These are phyloP conservation scores for Antigone vipio DNA, from an alignment of 2,113 vertebrate species.

Conservation along the genomic window DNA sequence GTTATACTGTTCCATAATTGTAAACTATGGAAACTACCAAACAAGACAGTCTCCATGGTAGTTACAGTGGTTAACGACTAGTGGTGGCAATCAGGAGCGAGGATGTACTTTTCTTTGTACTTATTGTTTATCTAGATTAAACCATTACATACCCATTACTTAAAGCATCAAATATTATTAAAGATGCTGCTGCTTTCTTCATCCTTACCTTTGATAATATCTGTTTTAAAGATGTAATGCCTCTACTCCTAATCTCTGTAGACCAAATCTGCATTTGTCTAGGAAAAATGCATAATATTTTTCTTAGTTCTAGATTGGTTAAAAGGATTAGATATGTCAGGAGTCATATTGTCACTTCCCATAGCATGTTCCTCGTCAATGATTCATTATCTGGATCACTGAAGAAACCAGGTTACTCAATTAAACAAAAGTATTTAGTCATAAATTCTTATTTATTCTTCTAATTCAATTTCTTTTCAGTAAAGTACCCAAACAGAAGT, in stretches of 20 bases:
- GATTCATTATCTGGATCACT: background rate
- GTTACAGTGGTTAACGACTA: background rate
- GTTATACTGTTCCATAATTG: background rate
- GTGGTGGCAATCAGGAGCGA: background rate
- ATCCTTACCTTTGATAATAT: background rate
- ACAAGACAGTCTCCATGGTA: background rate
- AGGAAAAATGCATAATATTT: background rate
- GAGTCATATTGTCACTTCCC: background rate
- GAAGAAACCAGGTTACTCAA: background rate
- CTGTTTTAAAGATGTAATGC: background rate
- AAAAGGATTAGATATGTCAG: background rate
- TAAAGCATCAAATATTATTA: background rate
- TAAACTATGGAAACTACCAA: background rate
- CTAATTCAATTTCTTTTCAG: background rate
- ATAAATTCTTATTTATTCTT: background rate
- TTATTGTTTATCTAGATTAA: background rate
- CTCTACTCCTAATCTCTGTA: background rate
- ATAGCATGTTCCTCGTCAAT: background rate
- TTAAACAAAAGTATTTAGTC: background rate
- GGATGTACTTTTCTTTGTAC: background rate
- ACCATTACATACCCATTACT: background rate
- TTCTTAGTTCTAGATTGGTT: background rate
- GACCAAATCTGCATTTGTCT: background rate
- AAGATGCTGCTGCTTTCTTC: background rate
- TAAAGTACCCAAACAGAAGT: background rate